These are phyloP conservation scores for Antechinus flavipes DNA, from an alignment of 2,113 vertebrate genomes.

Conservation along the genomic window DNA sequence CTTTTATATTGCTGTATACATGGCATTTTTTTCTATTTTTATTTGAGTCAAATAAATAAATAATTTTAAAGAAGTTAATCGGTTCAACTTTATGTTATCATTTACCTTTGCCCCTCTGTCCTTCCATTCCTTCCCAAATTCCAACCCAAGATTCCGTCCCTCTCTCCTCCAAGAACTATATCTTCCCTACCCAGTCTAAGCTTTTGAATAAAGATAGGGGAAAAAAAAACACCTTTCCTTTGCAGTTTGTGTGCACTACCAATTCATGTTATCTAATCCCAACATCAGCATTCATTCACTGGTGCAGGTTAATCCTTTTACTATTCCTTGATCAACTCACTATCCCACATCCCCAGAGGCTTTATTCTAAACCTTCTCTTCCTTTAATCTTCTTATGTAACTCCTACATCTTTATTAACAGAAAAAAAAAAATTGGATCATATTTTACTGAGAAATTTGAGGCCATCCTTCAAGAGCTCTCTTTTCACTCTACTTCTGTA, in stretches of 20 bases:
- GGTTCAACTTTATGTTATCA: not conserved
- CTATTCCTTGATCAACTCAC: not conserved
- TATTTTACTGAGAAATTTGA: not conserved
- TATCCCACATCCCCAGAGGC: not conserved
- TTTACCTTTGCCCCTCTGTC: not conserved
- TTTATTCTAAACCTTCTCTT: not conserved
- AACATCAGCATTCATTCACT: not conserved
- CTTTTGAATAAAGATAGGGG: not conserved
- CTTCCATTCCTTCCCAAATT: not conserved
- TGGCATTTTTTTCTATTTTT: no score
- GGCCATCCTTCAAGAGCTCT: not conserved
- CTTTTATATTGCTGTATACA: no score
- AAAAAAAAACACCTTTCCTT: not conserved
- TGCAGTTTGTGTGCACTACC: not conserved
- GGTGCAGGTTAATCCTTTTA: not conserved
- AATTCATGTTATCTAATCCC: not conserved
- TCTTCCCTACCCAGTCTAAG: not conserved
- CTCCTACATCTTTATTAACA: not conserved
- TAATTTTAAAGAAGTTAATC: not conserved
- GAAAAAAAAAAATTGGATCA: not conserved
- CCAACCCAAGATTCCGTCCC: not conserved
- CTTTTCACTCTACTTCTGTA: not conserved
- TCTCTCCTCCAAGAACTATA: not conserved
- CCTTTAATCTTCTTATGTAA: not conserved
- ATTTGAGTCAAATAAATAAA: no score